Conservation (phyloP, 2,888 invertebrate genomes). For the Aradus depressus region DNA sequence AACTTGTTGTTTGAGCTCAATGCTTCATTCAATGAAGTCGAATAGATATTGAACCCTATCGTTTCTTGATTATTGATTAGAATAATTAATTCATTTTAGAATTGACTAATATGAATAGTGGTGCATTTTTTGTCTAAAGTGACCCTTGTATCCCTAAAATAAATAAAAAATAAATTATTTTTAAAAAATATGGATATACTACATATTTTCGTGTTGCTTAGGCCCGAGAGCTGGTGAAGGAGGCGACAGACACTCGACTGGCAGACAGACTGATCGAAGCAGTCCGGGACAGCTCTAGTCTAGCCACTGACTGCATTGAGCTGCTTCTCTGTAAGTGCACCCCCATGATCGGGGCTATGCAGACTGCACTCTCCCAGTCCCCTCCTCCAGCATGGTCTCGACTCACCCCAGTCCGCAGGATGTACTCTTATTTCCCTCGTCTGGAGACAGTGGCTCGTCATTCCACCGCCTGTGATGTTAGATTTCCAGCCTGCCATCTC, state of each 20-base stretch:
- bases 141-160: not conserved
- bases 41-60: too few species aligned
- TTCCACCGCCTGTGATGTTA: conserved; percentile 46
- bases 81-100: too few species aligned
- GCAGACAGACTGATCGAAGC: conserved; percentile 50
- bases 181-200: too few species aligned
- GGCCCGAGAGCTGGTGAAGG: conserved; percentile 35
- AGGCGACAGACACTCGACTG: conserved; percentile 46
- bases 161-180: conserved; percentile 2
- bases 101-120: too few species aligned
- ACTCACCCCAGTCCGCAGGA: conserved; percentile 34
- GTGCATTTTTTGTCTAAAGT: not conserved
- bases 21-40: too few species aligned
- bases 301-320: conserved; percentile 51
- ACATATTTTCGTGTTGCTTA: conserved; percentile 32
- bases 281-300: conserved; percentile 34
- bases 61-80: too few species aligned
- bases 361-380: conserved; percentile 41
- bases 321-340: conserved; percentile 64
- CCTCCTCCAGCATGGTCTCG: conserved; percentile 19
- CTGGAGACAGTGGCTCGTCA: conserved; percentile 47
- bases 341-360: conserved; percentile 66
- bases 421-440: conserved; percentile 53
- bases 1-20: not conserved
- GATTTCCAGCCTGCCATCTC: conserved; percentile 24